Base-by-base conservation (phyloP, 2,888 invertebrate species). In the Acleris sparsana region DNA sequence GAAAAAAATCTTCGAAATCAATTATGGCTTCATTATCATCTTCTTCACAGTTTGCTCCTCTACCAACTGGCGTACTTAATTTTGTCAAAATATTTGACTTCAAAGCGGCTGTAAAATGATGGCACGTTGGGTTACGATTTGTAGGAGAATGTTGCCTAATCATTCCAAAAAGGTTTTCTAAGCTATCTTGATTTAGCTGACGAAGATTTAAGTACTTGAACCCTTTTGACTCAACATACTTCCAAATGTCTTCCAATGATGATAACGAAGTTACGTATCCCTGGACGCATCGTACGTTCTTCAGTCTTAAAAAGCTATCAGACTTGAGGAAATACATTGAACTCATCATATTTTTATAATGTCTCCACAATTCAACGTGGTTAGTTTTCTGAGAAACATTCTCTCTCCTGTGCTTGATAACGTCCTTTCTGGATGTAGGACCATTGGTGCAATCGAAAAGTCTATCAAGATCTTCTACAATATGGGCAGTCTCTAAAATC, bases 1-100 rank as follows among this genome's bases (percentile, higher is more conserved):
- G 25, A 43, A 60, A 60, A 25, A 64, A 64, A 49, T 64, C 55
- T 48, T 59, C 55, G 22, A 64, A 64, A 33, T 64, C 60, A 39
- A 64, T 53, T 3, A 64, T 53, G 17, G 59, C 53, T 62, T 62
- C 62, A 17, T 62, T 62, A 7, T 49, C 56, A 56, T 62, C 62
- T 18, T 62, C 56, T 18, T 53, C 53, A 16, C 62, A 46, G 39
- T 59, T 59, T 17, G 29, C 29, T 59, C 58, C 48, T 48, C 48
- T 48, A 48, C 48, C 48, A 17, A 17, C 48, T 48, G 17, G 48
- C 18, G 48, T 48, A 17, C 48, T 33, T 33, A 33, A 48, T 48
- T 48, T 48, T 6, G 48, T 17, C 29, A 33, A 33, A 33, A 33
- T 33, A 33, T 33, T 33, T 7, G 29, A 33, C 29, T 33, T 33